A percentile compares a stretch with the other conserved stretches of the same genome.
Evolutionary conservation across 2,888 invertebrate species (phyloP).

Genomic region (Drosophila rellima): DNA sequence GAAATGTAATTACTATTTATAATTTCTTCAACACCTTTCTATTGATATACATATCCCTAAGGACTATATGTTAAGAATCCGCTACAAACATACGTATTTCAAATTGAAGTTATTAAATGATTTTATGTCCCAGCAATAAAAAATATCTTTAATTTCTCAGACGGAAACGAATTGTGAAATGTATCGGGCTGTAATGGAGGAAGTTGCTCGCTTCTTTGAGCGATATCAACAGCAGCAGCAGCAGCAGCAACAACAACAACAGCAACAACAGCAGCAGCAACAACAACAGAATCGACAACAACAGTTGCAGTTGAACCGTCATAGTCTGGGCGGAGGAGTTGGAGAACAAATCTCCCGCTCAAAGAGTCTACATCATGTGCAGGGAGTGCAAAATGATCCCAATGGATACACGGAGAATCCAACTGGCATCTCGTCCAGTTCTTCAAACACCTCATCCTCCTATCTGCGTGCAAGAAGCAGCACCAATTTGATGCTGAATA

Average conservation of each 20-base stretch:
- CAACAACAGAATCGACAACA: slow-evolving; percentile 49
- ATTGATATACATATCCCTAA: no score
- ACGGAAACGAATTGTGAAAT: slow-evolving; percentile 89
- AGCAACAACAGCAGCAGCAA: slow-evolving; percentile 50
- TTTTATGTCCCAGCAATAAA: no score
- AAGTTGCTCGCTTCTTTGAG: slow-evolving; percentile 89
- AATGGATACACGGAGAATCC: slow-evolving; percentile 41
- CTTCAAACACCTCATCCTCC: slow-evolving; percentile 48
- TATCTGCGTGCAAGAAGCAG: slow-evolving; percentile 84
- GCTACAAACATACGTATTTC: no score
- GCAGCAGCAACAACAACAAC: slow-evolving; percentile 62
- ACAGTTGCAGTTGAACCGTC: slow-evolving; percentile 52
- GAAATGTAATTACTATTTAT: no score
- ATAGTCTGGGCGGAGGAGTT: slow-evolving; percentile 43
- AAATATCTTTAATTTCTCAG: slow-evolving; percentile 80
- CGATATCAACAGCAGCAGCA: slow-evolving; percentile 84
- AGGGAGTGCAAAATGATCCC: slow-evolving; percentile 64
- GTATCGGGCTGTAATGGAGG: slow-evolving; percentile 90
- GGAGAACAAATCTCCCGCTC: slow-evolving; percentile 85
- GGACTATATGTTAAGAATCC: no score
- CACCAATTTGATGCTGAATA: slow-evolving; percentile 81
- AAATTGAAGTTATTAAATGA: no score
- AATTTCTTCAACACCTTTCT: no score
- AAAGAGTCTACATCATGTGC: slow-evolving; percentile 85
- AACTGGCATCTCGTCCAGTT: slow-evolving; percentile 37